phyloP scores from a whole-genome alignment of 2,113 vertebrate species.

The Mormyrus lacerda region DNA sequence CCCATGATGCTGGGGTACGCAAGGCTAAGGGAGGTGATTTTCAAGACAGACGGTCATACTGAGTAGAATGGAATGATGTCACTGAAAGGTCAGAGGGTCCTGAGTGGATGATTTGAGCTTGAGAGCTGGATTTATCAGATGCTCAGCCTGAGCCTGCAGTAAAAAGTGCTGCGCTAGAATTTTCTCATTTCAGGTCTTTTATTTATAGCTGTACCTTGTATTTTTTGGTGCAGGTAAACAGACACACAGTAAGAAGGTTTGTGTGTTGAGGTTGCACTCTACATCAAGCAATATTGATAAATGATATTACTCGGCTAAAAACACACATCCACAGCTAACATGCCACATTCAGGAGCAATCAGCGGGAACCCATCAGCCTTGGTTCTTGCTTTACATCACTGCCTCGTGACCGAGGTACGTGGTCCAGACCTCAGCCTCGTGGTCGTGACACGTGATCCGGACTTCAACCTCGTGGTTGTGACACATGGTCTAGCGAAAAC shows the following conservation, averaged over 20 bases:
- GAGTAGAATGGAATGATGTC: neutral
- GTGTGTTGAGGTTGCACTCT: neutral
- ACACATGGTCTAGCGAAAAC: neutral
- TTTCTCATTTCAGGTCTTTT: neutral
- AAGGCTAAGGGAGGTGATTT: neutral
- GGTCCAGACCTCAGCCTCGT: neutral
- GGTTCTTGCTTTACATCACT: neutral
- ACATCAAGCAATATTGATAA: neutral
- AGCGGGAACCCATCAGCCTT: neutral
- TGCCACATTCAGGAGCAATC: neutral
- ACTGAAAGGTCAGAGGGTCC: neutral
- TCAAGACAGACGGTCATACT: neutral
- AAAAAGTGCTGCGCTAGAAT: neutral
- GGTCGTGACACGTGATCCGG: neutral
- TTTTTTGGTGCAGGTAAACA: neutral
- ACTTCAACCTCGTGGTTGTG: neutral
- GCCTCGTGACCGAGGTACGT: neutral
- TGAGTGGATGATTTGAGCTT: neutral
- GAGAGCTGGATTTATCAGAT: neutral
- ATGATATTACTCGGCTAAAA: neutral
- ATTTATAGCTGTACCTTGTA: neutral
- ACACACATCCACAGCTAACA: neutral
- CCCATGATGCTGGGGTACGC: neutral
- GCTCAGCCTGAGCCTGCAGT: neutral
- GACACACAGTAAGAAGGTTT: neutral